phyloP scores from a whole-genome alignment of 1,140 invertebrate species.

The Coenobita brevimanus region DNA sequence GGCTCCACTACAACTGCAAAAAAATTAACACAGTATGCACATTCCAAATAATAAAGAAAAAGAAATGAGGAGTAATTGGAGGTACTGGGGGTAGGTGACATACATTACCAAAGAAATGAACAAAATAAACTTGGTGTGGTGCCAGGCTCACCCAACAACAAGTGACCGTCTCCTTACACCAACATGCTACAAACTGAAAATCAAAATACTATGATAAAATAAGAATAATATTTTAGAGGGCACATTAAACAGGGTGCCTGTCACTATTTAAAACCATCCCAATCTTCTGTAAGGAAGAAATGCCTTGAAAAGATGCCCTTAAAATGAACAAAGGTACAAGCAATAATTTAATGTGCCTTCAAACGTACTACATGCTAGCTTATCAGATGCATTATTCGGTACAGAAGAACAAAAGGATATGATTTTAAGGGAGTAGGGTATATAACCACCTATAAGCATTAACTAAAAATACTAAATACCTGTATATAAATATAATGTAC shows the following conservation, averaged over 20 bases:
- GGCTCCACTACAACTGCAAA: slow-evolving; percentile 61
- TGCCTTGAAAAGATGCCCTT: too few species aligned
- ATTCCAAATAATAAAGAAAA: slow-evolving; percentile 69
- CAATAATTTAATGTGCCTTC: neutral
- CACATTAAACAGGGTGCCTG: too few species aligned
- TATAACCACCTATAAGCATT: too few species aligned
- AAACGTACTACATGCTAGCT: neutral
- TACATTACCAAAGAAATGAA: slow-evolving; percentile 58
- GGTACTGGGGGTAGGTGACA: slow-evolving; percentile 17
- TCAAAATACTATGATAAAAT: slow-evolving; percentile 55
- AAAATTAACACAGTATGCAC: slow-evolving; percentile 45
- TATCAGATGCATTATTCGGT: too few species aligned
- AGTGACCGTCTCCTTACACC: slow-evolving; percentile 52
- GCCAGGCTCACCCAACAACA: slow-evolving; percentile 48
- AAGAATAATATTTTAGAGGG: neutral
- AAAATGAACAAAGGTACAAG: too few species aligned
- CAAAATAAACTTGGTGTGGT: slow-evolving; percentile 53
- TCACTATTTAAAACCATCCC: too few species aligned
- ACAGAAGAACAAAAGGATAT: too few species aligned
- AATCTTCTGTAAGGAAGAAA: too few species aligned
- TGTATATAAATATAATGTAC: too few species aligned
- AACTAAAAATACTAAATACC: too few species aligned
- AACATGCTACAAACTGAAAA: slow-evolving; percentile 67
- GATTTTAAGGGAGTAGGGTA: too few species aligned
- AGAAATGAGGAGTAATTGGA: slow-evolving; percentile 73